phyloP scores from a whole-genome alignment of 2,888 invertebrate genomes.

The Athalia circularis region DNA sequence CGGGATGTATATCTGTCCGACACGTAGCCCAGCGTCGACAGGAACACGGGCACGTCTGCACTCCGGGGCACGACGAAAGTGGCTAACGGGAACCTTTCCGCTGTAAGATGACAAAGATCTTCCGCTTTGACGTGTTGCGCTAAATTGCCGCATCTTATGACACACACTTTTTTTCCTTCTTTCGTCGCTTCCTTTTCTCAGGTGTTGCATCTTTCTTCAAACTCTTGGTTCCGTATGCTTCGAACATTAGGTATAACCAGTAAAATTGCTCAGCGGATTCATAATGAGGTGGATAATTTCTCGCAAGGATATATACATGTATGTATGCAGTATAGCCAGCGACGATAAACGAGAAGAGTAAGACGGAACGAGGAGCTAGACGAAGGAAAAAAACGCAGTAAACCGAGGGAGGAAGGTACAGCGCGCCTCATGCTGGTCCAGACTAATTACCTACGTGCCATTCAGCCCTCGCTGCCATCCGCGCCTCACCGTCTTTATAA shows the following conservation, averaged over 20 bases:
- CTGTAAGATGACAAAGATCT: conserved; percentile 39
- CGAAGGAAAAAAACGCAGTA: neutral
- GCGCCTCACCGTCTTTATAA: conserved; percentile 17
- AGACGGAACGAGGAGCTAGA: neutral
- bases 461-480: conserved; percentile 48
- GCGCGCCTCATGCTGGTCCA: conserved; percentile 50
- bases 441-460: conserved; percentile 66
- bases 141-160: conserved; percentile 25
- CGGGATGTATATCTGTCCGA: conserved; percentile 1
- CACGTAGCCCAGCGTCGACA: conserved; percentile 28
- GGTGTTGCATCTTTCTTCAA: neutral
- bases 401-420: conserved; percentile 19
- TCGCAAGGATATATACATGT: neutral
- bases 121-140: conserved; percentile 39
- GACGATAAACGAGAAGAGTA: neutral
- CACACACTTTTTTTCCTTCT: neutral
- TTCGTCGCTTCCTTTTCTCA: neutral
- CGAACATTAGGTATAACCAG: too few relatives aligned
- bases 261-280: too few relatives aligned
- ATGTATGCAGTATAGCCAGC: neutral
- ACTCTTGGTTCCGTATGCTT: too few relatives aligned
- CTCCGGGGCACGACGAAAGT: conserved; percentile 42
- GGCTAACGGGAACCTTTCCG: conserved; percentile 45
- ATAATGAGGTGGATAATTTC: too few relatives aligned
- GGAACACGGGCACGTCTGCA: conserved; percentile 38